Evolutionary conservation across 2,888 invertebrate species (phyloP), one percentile per base, ranked within the genome.

Genomic region (Homarus gammarus): DNA sequence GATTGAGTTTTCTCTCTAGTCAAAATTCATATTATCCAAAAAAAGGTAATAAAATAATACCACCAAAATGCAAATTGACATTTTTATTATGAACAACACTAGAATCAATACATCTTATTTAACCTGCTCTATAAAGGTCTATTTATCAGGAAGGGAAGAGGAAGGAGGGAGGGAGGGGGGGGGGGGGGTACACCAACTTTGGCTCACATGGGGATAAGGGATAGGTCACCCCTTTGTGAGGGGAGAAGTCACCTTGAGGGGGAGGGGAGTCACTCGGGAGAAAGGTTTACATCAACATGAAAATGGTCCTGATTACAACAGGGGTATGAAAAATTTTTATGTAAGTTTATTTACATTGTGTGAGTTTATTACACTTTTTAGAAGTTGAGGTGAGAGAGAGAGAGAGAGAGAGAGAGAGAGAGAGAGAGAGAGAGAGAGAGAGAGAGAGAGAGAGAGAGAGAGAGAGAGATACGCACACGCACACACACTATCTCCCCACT

Each of bases 51-150:
- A 1, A 12, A 51, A 27, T 49, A 49, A 31, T 44, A 77, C 49
- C 51, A 56, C 22, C n/a, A n/a, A 18, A 61, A 61, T 18, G 27
- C 38, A 40, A 79, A 83, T 6, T 64, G 77, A 85, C 56, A 77
- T 51, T 85, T 85, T 85, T 77, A 77, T 77, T 77, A 77, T 85
- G 77, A 85, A 85, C 64, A 77, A 77, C 77, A 77, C 84, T 77
- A 49, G 84, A 73, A 73, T 70, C 49, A 77, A 38, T 85, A 85
- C 84, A 77, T 44, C 33, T 70, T 77, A 61, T 44, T 64, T 44
- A 44, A 38, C 75, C 61, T 12, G 61, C 12, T 73, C 73, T 73
- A 73, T 73, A 38, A 38, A 18, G 38, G 31, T 31, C 18, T 22
- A n/a, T 33, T 6, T 73, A 73, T 33, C 12, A 56, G 56, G 56